Base-by-base conservation (phyloP, 1,140 invertebrate genomes). In the Sinonovacula constricta region DNA sequence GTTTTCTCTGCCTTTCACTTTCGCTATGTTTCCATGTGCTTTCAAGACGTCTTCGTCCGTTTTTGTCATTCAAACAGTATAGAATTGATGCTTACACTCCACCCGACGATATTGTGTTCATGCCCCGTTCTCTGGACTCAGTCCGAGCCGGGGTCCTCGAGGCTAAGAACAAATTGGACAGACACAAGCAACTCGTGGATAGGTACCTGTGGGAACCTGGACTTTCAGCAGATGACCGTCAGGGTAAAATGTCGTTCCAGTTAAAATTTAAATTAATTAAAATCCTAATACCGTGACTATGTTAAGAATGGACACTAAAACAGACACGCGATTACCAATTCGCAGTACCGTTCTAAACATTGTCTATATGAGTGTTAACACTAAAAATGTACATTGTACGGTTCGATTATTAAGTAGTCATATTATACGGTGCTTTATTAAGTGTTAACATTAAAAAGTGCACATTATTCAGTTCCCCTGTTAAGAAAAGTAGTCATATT, bases 121-220 rank as follows among this genome's bases (percentile, higher is more conserved):
- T 69, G 22, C 75, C 75, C 30, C 56, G 66, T 22, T 69, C 75
- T 26, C 45, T 78, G 7, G 39, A 22, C 18, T 24, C 53, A 14
- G 57, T 78, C 4, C 31, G 66, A 69, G 26, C 26, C 22, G 57
- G 60, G 45, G 57, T 78, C 26, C 26, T 49, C 15, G 75, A 78
- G 22, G 66, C 57, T 18, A 54, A 78, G 5, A 57, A 78, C 45
- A 78, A 69, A 59, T 39, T 78, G 12, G 75, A 78, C 53, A 65
- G 67, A 30, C 66, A 69, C 45, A 36, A 34, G 22, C 75, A 78
- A 45, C 66, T 78, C 24, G 18, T 78, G 75, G 75, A 78, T 49
- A 69, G 75, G 54, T 78, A 78, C 51, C 56, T 78, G 18, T 28
- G 57, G 15, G 75, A 78, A 33, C 39, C 39, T 31, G 75, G 67